Base-by-base conservation (phyloP, 1,140 invertebrate genomes). In the Pseudomyrmex flavicornis region DNA sequence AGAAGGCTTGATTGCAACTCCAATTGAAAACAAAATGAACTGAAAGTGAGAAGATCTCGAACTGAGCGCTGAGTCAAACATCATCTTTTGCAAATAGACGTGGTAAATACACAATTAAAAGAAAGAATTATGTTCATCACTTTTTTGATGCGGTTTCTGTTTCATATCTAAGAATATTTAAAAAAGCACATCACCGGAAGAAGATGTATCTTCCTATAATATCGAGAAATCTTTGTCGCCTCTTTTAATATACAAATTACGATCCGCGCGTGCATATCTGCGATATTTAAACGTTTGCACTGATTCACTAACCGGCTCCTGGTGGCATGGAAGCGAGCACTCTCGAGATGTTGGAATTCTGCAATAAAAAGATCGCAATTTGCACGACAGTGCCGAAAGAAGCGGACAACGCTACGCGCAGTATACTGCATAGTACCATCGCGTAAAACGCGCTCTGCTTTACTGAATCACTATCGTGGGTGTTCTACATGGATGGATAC, bases 281-380 rank as follows among this genome's bases (percentile, higher is more conserved):
- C 26, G 9, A 10, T 35, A 70, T 13, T 58, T 70, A 10, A 48
- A 20, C 17, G 20, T 61, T 61, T 59, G 5, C 54, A 80, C 66
- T 72, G 26, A 13, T 13, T 69, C 68, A 91, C 89, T 85, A 72
- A 93, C 92, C 92, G 85, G 92, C 91, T 63, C 92, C 92, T 35
- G 92, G 92, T 48, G 92, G 92, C 66, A 93, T 87, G 22, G 91
- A 91, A 8, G 91, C 92, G 50, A 90, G 84, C 22, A 90, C 89
- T 62, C 63, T 88, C 65, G 20, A 86, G 22, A 87, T 65, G 52
- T 88, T 77, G 17, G 75, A 86, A 58, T 83, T 82, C 17, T 86
- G 84, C 59, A 87, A 76, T 7, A 88, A 70, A 5, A 90, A 79
- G 48, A 89, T 76, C n/a, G 89, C 44, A 46, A 91, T 82, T 79